Base-by-base conservation (phyloP, 1,140 invertebrate genomes). In the Episyrphus balteatus region DNA sequence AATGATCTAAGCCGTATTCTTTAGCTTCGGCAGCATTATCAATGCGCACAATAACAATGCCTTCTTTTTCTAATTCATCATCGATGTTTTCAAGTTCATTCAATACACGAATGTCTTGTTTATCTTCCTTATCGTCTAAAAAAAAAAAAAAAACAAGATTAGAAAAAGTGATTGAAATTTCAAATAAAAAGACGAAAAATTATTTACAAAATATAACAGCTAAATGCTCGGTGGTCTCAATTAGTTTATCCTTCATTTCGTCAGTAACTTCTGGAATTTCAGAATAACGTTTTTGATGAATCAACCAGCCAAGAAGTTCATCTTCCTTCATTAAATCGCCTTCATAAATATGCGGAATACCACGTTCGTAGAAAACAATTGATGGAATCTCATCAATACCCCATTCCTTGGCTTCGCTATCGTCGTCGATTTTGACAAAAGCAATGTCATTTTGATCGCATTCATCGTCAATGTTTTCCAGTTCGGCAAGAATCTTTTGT, bases 381-480 rank as follows among this genome's bases (percentile, higher is more conserved):
- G 81, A 83, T 10, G 87, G 88, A 44, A 90, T 70, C 3, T 72
- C 69, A 53, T 90, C 86, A 55, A 92, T 89, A 42, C 88, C 88
- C 61, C 90, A 92, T 68, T 92, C 88, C 61, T 86, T 87, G 19
- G 88, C 89, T 71, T 92, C 88, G 44, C 83, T 81, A 48, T 82
- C 79, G 57, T 93, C 87, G 59, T 88, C 86, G 51, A 94, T 92
- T 68, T 95, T 95, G 1, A 94, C 90, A 65, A 95, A 91, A 15
- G 86, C 86, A 56, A 95, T 92, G 57, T 88, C 86, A 61, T 89
- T 88, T 61, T 88, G 80, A 70, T 94, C 90, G 68, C 88, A 92
- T 63, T 93, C 90, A 66, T 93, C 90, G 61, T 94, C 90, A 55
- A 95, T 94, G 60, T 91, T 93, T 74, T 94, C 91, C 55, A 95